These are phyloP conservation scores for Nasonovia ribisnigri DNA, from an alignment of 2,888 invertebrate genomes.

Conservation along the genomic window DNA sequence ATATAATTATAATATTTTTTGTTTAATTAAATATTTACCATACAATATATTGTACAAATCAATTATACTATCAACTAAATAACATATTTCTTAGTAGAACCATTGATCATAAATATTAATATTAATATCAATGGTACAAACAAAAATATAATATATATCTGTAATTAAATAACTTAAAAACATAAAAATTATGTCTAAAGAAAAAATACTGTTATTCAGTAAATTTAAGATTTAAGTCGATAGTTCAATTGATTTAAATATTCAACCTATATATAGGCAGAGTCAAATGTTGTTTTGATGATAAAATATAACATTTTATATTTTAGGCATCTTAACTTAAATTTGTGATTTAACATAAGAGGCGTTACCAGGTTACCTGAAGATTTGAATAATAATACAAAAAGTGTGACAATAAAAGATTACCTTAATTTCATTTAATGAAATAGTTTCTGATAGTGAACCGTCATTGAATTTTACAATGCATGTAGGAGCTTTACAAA, in stretches of 20 bases:
- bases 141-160: no score
- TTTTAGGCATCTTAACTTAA: neutral
- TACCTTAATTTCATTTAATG: conserved; percentile 74
- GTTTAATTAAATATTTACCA: neutral
- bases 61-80: neutral
- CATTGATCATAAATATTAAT: neutral
- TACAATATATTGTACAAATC: neutral
- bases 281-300: neutral
- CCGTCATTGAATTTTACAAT: conserved; percentile 76
- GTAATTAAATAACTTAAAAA: no score
- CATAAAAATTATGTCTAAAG: no score
- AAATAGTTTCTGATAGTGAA: conserved; percentile 75
- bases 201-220: no score
- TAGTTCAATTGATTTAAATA: neutral
- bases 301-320: neutral
- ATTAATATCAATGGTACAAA: neutral
- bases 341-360: no score
- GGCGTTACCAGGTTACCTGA: neutral
- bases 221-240: neutral
- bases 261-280: neutral
- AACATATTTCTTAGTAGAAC: neutral
- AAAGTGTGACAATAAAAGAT: neutral
- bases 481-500: conserved; percentile 73
- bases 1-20: neutral
- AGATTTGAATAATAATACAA: neutral